Base-by-base conservation (phyloP, 2,113 vertebrate species). In the Antennarius striatus region DNA sequence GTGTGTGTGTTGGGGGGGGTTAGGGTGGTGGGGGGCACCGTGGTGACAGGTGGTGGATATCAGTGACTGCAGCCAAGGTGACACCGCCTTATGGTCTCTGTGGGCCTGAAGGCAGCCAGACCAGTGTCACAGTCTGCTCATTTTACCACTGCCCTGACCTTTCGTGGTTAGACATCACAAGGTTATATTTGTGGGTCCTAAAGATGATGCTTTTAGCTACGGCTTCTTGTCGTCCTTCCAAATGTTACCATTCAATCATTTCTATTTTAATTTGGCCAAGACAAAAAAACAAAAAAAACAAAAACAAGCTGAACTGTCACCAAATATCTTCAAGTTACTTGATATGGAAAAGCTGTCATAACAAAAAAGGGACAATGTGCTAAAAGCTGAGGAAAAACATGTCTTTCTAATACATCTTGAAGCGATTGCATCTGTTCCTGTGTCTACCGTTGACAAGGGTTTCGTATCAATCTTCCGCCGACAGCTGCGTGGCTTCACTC, bases 1-100 rank as follows among this genome's bases (percentile, higher is more conserved):
- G n/a, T n/a, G n/a, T 67, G 72, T 84, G 85, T 36, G 32, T 36
- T 36, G 5, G 7, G 7, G 7, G 32, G 1, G 7, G 1, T 22
- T 22, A 3, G 32, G 32, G 32, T 5, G 32, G 32, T 4, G 32
- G 4, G 70, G 86, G 74, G 50, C 71, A 56, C 57, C 10, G 55
- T 51, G 69, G 73, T 84, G 87, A 85, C 89, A 88, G 85, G 87
- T 87, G 86, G 82, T 75, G 72, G 75, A 84, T 83, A 86, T 88
- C 84, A 49, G 56, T 82, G 88, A 79, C 79, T 63, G 54, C 72
- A 45, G 82, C 72, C 87, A 89, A 90, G 86, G 88, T 91, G 87
- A 88, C 88, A 82, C 80, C 12, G 51, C 81, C 54, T 29, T 0
- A 12, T 39, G 12, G 68, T 77, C 72, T 79, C 78, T 68, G 63